Conservation (phyloP, 2,888 invertebrate genomes). For the Malthinus flaveolus region DNA sequence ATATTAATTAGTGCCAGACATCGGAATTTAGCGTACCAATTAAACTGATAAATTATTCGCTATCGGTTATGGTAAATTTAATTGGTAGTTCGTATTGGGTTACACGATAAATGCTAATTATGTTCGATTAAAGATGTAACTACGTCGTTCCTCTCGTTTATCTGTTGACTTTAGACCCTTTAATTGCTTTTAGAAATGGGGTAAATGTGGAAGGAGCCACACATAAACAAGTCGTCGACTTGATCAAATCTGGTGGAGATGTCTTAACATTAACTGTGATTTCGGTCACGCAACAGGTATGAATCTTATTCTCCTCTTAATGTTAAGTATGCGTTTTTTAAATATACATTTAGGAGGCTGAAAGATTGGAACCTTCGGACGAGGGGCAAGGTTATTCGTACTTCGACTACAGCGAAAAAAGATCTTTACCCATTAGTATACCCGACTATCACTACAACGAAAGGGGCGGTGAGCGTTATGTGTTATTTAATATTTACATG, state of each 20-base stretch:
- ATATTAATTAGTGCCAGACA: too few relatives aligned
- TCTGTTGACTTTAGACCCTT: constrained; percentile 1
- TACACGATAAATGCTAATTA: neutral
- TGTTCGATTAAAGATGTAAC: neutral
- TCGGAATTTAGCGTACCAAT: too few relatives aligned
- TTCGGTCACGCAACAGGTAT: constrained; percentile 89
- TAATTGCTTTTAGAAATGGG: constrained; percentile 78
- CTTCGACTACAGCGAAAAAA: constrained; percentile 93
- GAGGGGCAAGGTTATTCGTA: constrained; percentile 78
- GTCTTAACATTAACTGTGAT: constrained; percentile 94
- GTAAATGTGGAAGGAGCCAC: constrained; percentile 99
- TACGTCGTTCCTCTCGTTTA: neutral
- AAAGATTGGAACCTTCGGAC: constrained; percentile 81
- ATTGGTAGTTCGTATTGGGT: too few relatives aligned
- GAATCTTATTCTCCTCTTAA: constrained; percentile 2
- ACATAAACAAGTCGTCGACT: constrained; percentile 98
- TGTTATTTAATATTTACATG: constrained; percentile 98
- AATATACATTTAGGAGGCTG: constrained; percentile 70
- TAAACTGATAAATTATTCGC: too few relatives aligned
- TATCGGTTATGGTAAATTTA: too few relatives aligned
- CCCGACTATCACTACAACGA: constrained; percentile 94
- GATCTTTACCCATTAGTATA: constrained; percentile 84
- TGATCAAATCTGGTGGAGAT: constrained; percentile 98
- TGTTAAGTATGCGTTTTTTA: neutral
- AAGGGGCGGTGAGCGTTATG: constrained; percentile 85